Conservation (phyloP, 2,797 vertebrate species). For the Buceros bicornis region DNA sequence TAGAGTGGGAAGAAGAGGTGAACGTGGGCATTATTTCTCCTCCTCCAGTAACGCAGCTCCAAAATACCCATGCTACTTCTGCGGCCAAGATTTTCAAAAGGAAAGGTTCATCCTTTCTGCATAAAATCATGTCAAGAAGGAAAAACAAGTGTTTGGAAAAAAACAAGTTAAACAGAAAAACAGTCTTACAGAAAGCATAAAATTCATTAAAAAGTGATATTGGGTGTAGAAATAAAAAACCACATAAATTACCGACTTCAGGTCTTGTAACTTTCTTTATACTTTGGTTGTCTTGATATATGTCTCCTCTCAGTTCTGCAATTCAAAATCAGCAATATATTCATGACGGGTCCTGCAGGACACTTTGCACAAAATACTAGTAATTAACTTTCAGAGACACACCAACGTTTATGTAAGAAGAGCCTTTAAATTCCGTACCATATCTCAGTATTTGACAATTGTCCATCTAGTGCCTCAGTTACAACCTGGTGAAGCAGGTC, state of each 20-base stretch:
- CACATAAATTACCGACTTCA: neutral
- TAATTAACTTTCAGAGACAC: conserved; percentile 59
- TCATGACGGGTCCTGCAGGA: conserved; percentile 15
- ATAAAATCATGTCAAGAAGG: conserved; percentile 10
- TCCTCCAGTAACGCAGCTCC: neutral
- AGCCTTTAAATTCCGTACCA: conserved; percentile 47
- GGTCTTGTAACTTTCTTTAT: conserved; percentile 39
- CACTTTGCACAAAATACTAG: conserved; percentile 50
- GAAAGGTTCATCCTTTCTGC: neutral
- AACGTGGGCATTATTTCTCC: neutral
- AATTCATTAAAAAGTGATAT: neutral
- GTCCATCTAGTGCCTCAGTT: conserved; percentile 33
- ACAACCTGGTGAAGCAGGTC: conserved; percentile 12
- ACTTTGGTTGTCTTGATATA: conserved; percentile 38
- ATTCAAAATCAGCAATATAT: conserved; percentile 45
- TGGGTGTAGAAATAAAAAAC: neutral
- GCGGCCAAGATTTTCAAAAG: neutral
- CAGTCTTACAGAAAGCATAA: neutral
- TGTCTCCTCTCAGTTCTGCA: conserved; percentile 47
- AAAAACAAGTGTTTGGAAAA: conserved; percentile 52
- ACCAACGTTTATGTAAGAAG: conserved; percentile 25
- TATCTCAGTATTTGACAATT: conserved; percentile 24
- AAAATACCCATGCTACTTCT: neutral
- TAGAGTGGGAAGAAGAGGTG: neutral
- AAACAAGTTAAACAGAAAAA: conserved; percentile 17